phyloP scores from a whole-genome alignment of 2,113 vertebrate species.

The Crotalus viridis region DNA sequence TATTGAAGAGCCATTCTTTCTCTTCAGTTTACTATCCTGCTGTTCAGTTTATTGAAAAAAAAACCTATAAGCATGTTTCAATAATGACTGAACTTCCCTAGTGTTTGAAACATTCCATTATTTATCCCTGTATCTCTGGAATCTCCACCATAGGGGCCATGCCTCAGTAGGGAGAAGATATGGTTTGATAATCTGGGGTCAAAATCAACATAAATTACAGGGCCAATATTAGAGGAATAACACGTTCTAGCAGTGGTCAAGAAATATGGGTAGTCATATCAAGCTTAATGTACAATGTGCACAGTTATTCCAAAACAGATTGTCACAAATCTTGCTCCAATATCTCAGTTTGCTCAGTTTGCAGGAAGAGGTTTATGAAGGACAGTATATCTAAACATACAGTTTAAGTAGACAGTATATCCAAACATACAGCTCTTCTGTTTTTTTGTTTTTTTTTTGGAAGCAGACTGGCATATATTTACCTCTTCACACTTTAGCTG shows the following conservation, averaged over 20 bases:
- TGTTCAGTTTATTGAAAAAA: neutral
- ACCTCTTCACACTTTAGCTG: neutral
- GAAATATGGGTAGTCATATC: neutral
- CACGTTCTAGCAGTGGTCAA: neutral
- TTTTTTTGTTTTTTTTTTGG: neutral
- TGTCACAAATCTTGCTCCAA: neutral
- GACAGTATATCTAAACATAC: neutral
- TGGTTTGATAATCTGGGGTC: neutral
- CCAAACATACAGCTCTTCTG: neutral
- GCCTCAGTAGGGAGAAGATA: neutral
- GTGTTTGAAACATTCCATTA: conserved; percentile 25
- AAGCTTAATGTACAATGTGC: neutral
- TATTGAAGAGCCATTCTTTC: neutral
- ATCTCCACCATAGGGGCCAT: neutral
- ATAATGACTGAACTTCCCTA: neutral
- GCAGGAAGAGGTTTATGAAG: neutral
- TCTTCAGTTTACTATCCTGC: neutral
- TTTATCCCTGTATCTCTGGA: neutral
- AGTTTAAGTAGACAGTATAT: neutral
- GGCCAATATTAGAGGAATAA: neutral
- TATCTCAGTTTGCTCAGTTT: neutral
- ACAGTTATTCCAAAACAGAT: neutral
- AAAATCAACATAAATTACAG: neutral
- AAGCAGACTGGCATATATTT: neutral
- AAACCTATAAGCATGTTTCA: neutral